Base-by-base conservation (phyloP, 2,113 vertebrate genomes). In the Chitala chitala region DNA sequence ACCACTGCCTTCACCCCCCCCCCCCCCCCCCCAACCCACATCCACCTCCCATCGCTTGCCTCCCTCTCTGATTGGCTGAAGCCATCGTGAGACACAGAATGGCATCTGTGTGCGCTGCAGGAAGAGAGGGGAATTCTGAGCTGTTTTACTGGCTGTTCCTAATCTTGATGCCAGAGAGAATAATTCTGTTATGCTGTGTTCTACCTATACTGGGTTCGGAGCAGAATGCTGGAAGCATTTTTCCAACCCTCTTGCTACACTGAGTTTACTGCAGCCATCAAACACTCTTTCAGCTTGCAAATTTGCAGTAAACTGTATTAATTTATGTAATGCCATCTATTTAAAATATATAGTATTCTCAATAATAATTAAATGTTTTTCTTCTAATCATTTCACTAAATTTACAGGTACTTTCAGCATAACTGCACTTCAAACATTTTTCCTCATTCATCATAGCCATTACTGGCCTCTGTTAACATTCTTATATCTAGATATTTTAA, bases 91-190 rank as follows among this genome's bases (percentile, higher is more conserved):
- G 40, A 66, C 12, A 40, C 40, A 13, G 22, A 24, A 8, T 44
- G n/a, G 38, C 40, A 44, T 66, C 64, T 66, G 64, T 66, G 38
- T 66, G 22, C 40, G 36, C 38, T 66, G 64, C 64, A 66, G 64
- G 64, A 66, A 44, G 24, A 8, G 24, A 33, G 40, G 42, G 42
- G 64, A 40, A 65, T 66, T 66, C 64, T 3, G 38, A 24, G 46
- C 38, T 46, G 64, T 66, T 66, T 66, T 66, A 66, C 33, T 24
- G 15, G 64, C 64, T 44, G n/a, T 65, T 36, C 63, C 13, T 66
- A 66, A 66, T 66, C 64, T 44, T n/a, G 9, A 44, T 66, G 40
- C 46, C 64, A 66, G 64, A 36, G 38, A 44, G n/a, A 66, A 66
- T 66, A 42, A 66, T 66, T 44, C 64, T 40, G 46, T 66, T 44